Percentiles rank a stretch among this genome's conserved stretches.
Conservation (phyloP, 2,888 invertebrate species). For the Eupithecia insigniata region DNA sequence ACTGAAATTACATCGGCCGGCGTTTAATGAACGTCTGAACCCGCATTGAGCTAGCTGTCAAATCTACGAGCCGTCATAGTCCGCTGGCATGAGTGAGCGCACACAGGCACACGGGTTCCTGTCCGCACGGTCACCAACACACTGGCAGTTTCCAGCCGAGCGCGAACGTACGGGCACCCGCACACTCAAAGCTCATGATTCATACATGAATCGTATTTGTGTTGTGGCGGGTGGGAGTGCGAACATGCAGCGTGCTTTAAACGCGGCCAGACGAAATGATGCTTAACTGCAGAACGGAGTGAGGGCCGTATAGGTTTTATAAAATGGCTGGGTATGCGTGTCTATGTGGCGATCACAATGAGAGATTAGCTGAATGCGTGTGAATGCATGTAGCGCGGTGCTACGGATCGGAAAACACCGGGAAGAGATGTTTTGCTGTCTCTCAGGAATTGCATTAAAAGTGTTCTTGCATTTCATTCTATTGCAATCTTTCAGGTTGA, state of each 20-base stretch:
- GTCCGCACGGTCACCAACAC: slow-evolving; percentile 77
- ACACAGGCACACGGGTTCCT: slow-evolving; percentile 74
- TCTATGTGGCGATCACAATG: slow-evolving; percentile 79
- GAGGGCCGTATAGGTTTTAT: slow-evolving; percentile 74
- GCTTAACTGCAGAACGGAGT: slow-evolving; percentile 76
- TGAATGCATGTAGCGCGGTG: slow-evolving; percentile 76
- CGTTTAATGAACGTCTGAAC: slow-evolving; percentile 83
- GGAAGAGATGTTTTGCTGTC: slow-evolving; percentile 48
- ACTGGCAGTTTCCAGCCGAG: slow-evolving; percentile 79
- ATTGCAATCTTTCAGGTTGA: not conserved
- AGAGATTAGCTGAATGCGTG: slow-evolving; percentile 82
- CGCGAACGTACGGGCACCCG: slow-evolving; percentile 74
- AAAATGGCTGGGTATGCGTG: slow-evolving; percentile 78
- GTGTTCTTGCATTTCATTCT: not conserved
- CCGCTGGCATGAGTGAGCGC: slow-evolving; percentile 82
- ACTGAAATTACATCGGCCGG: slow-evolving; percentile 79
- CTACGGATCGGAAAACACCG: slow-evolving; percentile 75
- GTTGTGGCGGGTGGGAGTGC: slow-evolving; percentile 82
- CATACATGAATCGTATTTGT: slow-evolving; percentile 75
- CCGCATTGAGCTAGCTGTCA: slow-evolving; percentile 85
- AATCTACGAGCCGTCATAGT: slow-evolving; percentile 85
- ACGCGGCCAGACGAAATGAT: slow-evolving; percentile 82
- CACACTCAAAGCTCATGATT: slow-evolving; percentile 71
- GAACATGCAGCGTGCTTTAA: slow-evolving; percentile 83
- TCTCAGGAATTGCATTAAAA: slow-evolving; percentile 20